Percentiles rank a stretch among this genome's conserved stretches.
Conservation (phyloP, 2,797 vertebrate genomes). For the Artibeus lituratus region DNA sequence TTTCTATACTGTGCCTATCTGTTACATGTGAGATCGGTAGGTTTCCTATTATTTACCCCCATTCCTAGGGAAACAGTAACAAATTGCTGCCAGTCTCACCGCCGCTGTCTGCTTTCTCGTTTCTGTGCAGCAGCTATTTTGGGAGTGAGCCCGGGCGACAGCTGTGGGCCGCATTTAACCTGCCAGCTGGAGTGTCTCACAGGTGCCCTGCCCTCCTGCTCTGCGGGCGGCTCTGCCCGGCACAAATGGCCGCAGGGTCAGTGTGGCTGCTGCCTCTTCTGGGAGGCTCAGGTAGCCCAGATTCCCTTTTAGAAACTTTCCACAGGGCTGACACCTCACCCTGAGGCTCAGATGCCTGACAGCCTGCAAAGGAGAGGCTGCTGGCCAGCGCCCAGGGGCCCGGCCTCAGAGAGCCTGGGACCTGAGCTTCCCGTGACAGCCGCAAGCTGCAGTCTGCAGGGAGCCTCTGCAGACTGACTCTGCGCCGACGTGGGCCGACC, state of each 20-base stretch:
- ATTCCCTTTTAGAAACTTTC: conserved; percentile 41
- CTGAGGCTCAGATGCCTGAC: not conserved
- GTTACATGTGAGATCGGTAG: too few species aligned
- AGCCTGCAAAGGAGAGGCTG: conserved; percentile 19
- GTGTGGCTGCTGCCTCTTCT: not conserved
- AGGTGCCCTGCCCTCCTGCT: not conserved
- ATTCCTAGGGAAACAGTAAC: not conserved
- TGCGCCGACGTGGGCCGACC: too few species aligned
- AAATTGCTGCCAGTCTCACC: not conserved
- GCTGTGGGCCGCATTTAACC: conserved; percentile 53
- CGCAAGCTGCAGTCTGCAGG: fast-evolving
- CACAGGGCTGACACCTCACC: not conserved
- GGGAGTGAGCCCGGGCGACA: not conserved
- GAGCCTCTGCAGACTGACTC: too few species aligned
- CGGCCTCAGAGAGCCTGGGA: not conserved
- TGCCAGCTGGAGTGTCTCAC: conserved; percentile 21
- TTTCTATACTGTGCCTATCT: too few species aligned
- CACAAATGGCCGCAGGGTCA: not conserved
- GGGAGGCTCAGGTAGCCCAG: conserved; percentile 1
- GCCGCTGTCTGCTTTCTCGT: not conserved
- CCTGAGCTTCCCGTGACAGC: not conserved
- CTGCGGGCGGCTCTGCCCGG: not conserved
- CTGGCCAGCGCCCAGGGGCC: not conserved
- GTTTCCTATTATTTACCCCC: not conserved
- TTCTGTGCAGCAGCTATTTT: conserved; percentile 16